Base-by-base conservation (phyloP, 2,888 invertebrate genomes). In the Epinotia brunnichana region DNA sequence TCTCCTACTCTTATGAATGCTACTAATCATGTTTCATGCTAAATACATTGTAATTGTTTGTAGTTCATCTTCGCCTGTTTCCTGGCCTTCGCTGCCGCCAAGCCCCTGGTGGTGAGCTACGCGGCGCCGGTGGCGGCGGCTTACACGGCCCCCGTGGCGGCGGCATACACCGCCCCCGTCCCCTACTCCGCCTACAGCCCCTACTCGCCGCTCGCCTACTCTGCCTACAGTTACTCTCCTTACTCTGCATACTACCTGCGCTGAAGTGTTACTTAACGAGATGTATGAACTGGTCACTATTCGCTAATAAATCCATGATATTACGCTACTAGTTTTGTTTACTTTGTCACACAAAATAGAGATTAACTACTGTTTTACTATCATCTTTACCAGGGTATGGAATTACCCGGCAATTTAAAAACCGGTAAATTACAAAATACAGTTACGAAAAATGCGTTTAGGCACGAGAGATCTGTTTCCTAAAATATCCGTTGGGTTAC, bases 11-110 rank as follows among this genome's bases (percentile, higher is more conserved):
- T 5, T 29, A 9, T 7, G 9, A 35, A 35, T 35, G 44, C 4
- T 15, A 48, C 7, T n/a, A 2, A n/a, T n/a, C 13, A 48, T 48
- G n/a, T 3, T 7, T n/a, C 13, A 41, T 41, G 41, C 13, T 41
- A 13, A 5, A 13, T n/a, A 48, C n/a, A 5, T 3, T 44, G 5
- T 57, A 3, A 29, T 67, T 24, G 11, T 62, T 68, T 56, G 4
- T 85, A 95, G 95, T 76, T 94, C 83, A 87, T 94, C 77, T 89
- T 94, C 87, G 87, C 91, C 76, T 93, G 94, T 82, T 85, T 95
- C 79, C 83, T 95, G 90, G 94, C 94, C 59, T 82, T 86, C 76
- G 83, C 85, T 63, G 75, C 81, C 74, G 87, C 87, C 75, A 86
- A 86, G 79, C 87, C 87, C 7, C 76, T 82, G 77, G 80, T 85